Evolutionary conservation across 2,113 vertebrate species (phyloP).

Genomic region (Engystomops pustulosus): DNA sequence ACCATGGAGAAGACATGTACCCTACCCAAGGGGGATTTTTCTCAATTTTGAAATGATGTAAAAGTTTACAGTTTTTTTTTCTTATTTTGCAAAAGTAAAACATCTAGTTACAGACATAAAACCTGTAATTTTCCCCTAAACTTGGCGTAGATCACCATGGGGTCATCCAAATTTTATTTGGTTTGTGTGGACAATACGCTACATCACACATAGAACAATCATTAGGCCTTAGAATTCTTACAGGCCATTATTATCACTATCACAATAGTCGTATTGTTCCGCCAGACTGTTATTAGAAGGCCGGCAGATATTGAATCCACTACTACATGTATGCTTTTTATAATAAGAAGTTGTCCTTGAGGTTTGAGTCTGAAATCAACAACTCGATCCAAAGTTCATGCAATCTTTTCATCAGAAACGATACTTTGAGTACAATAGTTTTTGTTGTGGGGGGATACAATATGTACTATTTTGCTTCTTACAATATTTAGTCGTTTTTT

Average conservation of each 20-base stretch:
- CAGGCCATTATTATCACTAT: neutral
- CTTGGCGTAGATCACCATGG: neutral
- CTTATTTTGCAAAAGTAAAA: neutral
- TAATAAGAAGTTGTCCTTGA: constrained; percentile 13
- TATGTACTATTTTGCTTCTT: neutral
- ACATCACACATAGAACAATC: neutral
- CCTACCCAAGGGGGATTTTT: too few species aligned
- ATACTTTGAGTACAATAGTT: neutral
- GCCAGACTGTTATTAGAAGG: neutral
- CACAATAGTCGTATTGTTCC: neutral
- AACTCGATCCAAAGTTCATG: neutral
- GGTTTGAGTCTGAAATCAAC: constrained; percentile 6
- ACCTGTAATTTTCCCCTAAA: constrained; percentile 23
- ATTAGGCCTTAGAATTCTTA: neutral
- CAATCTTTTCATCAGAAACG: neutral
- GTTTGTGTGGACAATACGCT: neutral
- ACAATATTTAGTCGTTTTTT: neutral
- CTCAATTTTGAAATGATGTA: too few species aligned
- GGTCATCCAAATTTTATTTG: constrained; percentile 47
- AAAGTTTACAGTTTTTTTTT: neutral
- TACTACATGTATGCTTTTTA: neutral
- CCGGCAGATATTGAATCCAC: neutral
- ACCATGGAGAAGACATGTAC: too few species aligned
- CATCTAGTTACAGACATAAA: constrained; percentile 10
- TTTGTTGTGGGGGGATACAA: neutral